A percentile compares a stretch with the other conserved stretches of the same genome.
Evolutionary conservation across 1,140 invertebrate genomes (phyloP).

Genomic region (Micrasema minimum): DNA sequence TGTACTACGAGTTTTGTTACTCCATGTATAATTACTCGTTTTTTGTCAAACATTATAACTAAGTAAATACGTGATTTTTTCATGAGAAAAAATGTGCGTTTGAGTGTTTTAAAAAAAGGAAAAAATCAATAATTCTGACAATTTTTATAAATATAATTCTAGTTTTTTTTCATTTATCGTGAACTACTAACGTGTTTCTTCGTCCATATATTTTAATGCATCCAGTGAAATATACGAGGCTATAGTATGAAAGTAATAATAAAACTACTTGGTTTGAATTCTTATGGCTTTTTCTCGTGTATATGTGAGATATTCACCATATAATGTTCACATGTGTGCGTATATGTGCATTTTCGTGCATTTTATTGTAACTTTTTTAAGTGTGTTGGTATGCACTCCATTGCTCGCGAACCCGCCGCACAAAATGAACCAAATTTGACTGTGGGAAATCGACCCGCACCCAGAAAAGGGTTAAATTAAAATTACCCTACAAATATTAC

Average conservation of each 20-base stretch:
- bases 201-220: slow-evolving; percentile 3
- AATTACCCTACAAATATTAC: too few species aligned
- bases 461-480: background rate
- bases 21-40: too few species aligned
- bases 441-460: background rate
- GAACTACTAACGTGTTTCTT: background rate
- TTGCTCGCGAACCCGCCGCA: slow-evolving; percentile 5
- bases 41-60: too few species aligned
- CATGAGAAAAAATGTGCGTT: too few species aligned
- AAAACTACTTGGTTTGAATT: slow-evolving; percentile 50
- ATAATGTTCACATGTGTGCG: slow-evolving; percentile 14
- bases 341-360: slow-evolving; percentile 38
- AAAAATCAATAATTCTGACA: too few species aligned
- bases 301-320: slow-evolving; percentile 18
- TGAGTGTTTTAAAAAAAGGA: too few species aligned
- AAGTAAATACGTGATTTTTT: too few species aligned
- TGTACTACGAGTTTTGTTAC: too few species aligned
- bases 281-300: slow-evolving; percentile 47
- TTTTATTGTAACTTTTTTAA: slow-evolving; percentile 31
- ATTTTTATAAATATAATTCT: too few species aligned
- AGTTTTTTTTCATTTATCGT: background rate
- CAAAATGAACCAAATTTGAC: background rate
- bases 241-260: slow-evolving; percentile 49
- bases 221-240: background rate
- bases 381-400: slow-evolving; percentile 32